These are phyloP conservation scores for Solenopsis invicta DNA, from an alignment of 1,140 invertebrate species.

Conservation along the genomic window DNA sequence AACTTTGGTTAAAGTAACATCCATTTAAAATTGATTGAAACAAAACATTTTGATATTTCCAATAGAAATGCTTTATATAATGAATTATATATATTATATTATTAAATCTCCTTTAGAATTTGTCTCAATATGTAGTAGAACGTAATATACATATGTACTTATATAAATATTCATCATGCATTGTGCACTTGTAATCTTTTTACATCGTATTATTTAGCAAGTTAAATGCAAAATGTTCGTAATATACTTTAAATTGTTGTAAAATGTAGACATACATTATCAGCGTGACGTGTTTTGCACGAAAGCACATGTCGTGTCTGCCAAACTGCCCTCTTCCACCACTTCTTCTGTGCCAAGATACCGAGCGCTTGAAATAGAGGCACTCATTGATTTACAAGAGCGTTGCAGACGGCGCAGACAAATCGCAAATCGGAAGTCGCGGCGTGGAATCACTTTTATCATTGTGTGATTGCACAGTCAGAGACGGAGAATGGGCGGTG, in stretches of 20 bases:
- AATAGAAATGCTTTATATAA: background rate
- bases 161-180: background rate
- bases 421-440: slow-evolving; percentile 67
- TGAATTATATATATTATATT: too few species aligned
- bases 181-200: background rate
- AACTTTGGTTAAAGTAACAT: background rate
- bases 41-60: background rate
- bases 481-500: slow-evolving; percentile 52
- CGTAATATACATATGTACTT: background rate
- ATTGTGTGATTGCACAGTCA: slow-evolving; percentile 53
- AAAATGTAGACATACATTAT: background rate
- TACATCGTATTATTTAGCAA: background rate
- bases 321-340: background rate
- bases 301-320: slow-evolving; percentile 23
- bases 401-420: slow-evolving; percentile 60
- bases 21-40: background rate
- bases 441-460: slow-evolving; percentile 71
- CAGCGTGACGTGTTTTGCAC: background rate
- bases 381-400: slow-evolving; percentile 59
- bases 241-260: background rate
- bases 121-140: background rate
- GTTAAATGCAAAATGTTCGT: background rate
- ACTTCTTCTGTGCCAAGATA: background rate
- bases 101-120: background rate
- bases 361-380: slow-evolving; percentile 34